Evolutionary conservation across 2,888 invertebrate genomes (phyloP), one percentile per base, ranked within the genome.

Genomic region (Iphiclides podalirius): DNA sequence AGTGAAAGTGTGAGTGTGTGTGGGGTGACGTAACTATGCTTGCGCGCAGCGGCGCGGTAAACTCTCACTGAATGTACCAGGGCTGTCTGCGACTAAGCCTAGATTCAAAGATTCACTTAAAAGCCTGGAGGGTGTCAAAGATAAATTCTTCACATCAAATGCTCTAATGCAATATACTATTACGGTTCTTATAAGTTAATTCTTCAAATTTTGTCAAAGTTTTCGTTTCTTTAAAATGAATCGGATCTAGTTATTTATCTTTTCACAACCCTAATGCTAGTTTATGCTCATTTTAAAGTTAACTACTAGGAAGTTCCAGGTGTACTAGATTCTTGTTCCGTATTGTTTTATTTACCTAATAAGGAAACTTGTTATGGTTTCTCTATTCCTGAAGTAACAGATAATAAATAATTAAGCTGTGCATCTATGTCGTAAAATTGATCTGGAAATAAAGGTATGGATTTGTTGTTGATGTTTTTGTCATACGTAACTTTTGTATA

Each of bases 1-100:
- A 85, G 82, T 83, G 82, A 82, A 84, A 85, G 84, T 84, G 78
- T 79, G 79, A 73, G 76, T 79, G 81, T 86, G 85, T 84, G 73
- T 53, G 60, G 66, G 63, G 53, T 86, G 86, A 85, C 82, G 86
- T 76, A 86, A 87, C 59, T 55, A 63, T 59, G 64, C 61, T 63
- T 64, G 69, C 66, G 71, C 57, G 59, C 57, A 55, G 44, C 58
- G 52, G 48, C 54, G 55, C 58, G 61, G 59, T 63, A 67, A 78
- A 82, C 83, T 84, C 84, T 85, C 84, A 77, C 86, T 84, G 67
- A 15, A 28, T 31, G 8, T 1, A 13, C 28, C 61, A 66, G 59
- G 63, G 48, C 12, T 43, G 48, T 26, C 48, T 6, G 1, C 2
- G 14, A 4, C 35, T 16, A 7, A 17, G 4, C 6, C 20, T 26